These are phyloP conservation scores for Aporophyla nigra DNA, from an alignment of 2,888 invertebrate species.

Conservation along the genomic window DNA sequence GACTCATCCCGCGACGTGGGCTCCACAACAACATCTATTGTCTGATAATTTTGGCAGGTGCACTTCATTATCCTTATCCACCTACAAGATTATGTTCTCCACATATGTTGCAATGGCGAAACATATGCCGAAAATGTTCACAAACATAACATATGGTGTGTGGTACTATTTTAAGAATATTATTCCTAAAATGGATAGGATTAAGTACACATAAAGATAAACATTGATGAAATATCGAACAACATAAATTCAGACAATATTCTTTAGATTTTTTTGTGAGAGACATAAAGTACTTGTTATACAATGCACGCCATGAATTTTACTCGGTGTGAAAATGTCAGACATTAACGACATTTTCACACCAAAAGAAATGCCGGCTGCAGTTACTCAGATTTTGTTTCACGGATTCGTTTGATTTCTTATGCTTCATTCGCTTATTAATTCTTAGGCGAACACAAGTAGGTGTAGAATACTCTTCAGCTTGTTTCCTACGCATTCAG, in stretches of 20 bases:
- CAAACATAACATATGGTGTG: slow-evolving; percentile 9
- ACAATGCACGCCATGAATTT: not conserved
- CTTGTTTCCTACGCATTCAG: not conserved
- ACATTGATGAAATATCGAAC: slow-evolving; percentile 37
- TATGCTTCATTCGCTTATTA: not conserved
- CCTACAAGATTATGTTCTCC: slow-evolving; percentile 47
- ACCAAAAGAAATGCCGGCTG: not conserved
- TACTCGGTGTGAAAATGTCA: slow-evolving; percentile 9
- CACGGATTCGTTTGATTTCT: not conserved
- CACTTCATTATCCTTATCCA: slow-evolving; percentile 50
- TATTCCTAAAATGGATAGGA: slow-evolving; percentile 25
- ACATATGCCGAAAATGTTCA: slow-evolving; percentile 21
- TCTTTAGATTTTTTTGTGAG: slow-evolving; percentile 17
- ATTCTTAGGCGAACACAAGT: not conserved
- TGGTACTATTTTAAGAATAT: slow-evolving; percentile 24
- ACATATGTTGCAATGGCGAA: slow-evolving; percentile 29
- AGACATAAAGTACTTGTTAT: not conserved
- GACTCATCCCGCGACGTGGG: slow-evolving; percentile 68
- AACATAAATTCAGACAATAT: not conserved
- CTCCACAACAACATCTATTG: slow-evolving; percentile 63
- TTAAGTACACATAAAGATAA: slow-evolving; percentile 22
- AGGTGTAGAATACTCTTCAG: not conserved
- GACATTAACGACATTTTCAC: slow-evolving; percentile 21
- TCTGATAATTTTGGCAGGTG: slow-evolving; percentile 62
- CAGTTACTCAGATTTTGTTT: not conserved